Evolutionary conservation across 2,888 invertebrate species (phyloP), one percentile per base, ranked within the genome.

Genomic region (Agrotis segetum): DNA sequence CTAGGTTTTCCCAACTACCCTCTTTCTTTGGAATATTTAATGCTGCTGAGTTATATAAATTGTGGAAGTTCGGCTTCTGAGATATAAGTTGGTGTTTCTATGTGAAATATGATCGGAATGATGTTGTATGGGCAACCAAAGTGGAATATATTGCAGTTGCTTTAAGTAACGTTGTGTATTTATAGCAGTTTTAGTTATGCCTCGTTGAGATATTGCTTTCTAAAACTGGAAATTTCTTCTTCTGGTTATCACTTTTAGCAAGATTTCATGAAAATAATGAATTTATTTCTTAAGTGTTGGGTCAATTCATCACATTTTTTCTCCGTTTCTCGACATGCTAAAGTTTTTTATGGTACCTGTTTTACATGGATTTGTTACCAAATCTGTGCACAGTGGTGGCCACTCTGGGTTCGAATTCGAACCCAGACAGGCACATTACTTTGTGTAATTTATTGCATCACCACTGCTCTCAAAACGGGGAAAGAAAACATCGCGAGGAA

Each of bases 21-120:
- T 49, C 56, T 81, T 82, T 84, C 17, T 58, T 65, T 74, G 68
- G 21, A 81, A 72, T 78, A 82, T 84, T 82, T 52, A 62, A 67
- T 63, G 62, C 82, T 17, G 47, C 70, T 53, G 60, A 77, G 56
- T 72, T 68, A 71, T 59, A 81, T 74, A 70, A 78, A 81, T 75
- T 59, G 47, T 71, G 34, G 53, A 83, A 82, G 70, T 83, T 74
- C 40, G 40, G 60, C 59, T 60, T 71, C 62, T 71, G 70, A 72
- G 81, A 66, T 61, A 56, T 59, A 67, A 67, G 55, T 72, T 62
- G 29, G 67, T 62, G 52, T 67, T 70, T 67, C 52, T 52, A 6
- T 49, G n/a, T 65, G 65, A 84, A 68, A 74, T 78, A 70, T 66
- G 67, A 65, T 16, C 34, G 63, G 19, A 17, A 59, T 56, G 52